Evolutionary conservation across 2,888 invertebrate genomes (phyloP), one percentile per base, ranked within the genome.

Genomic region (Cybosia mesomella): DNA sequence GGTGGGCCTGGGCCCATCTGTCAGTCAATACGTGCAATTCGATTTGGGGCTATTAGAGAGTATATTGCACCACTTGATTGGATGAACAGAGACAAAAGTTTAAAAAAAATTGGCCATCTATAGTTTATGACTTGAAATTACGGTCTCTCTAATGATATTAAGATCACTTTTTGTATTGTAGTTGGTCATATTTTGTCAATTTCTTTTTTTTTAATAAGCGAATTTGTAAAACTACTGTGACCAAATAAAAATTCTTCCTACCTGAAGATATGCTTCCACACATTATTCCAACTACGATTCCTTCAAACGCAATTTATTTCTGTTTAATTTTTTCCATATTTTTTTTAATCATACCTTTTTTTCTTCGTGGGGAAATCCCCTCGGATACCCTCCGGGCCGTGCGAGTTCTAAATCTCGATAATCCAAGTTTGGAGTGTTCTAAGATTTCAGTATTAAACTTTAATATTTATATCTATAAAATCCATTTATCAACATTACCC

Each of bases 11-110:
- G 76, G 86, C 87, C 89, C 92, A 93, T 94, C 93, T 94, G 94
- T 93, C 93, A 86, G 89, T 80, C 81, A 80, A 80, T 84, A 82
- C 83, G 85, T 89, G 85, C 89, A 91, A 92, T 91, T 92, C 89
- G 90, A 93, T 93, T 94, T 92, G 85, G 85, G 76, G 86, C 89
- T 85, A 92, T 93, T 93, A 94, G 90, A 80, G 81, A 78, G 77
- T 77, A 76, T 75, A 79, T 75, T 79, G 78, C 77, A 75, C 81
- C 85, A 84, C 82, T 85, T 86, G 88, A 89, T 92, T 87, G 85
- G 73, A 85, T 87, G 84, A 81, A 85, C 81, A 82, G 72, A 76
- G 72, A 87, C 85, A 87, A 87, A 84, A 77, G 53, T 21, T 39
- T 21, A 65, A 67, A 43, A 59, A 66, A 73, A 78, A 74, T 59